Evolutionary conservation across 2,888 invertebrate genomes (phyloP).

Genomic region (Ditylenchus weischeri): DNA sequence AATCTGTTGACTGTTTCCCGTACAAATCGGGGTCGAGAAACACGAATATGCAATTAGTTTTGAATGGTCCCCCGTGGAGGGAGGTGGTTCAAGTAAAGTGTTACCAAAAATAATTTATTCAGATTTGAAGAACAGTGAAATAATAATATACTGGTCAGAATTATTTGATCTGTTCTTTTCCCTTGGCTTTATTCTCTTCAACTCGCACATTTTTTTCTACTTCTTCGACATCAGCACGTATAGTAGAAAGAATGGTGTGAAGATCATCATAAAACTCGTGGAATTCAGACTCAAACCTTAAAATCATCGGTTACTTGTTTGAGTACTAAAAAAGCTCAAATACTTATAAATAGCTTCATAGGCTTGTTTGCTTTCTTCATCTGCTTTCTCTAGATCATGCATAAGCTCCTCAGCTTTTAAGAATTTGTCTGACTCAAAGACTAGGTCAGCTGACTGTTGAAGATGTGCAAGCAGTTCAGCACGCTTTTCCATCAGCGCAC

Average conservation of each 20-base stretch:
- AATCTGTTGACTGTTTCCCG: too few species aligned
- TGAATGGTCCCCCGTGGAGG: too few species aligned
- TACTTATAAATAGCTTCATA: background rate
- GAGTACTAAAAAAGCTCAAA: background rate
- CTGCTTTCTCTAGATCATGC: background rate
- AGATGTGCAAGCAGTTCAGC: background rate
- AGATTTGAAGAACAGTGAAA: too few species aligned
- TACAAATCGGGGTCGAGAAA: too few species aligned
- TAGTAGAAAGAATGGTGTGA: background rate
- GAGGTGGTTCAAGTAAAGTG: too few species aligned
- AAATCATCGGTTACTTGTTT: background rate
- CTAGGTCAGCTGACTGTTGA: background rate
- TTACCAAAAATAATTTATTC: too few species aligned
- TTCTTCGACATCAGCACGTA: background rate
- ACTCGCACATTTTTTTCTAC: slow-evolving; percentile 8
- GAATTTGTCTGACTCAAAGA: slow-evolving; percentile 9
- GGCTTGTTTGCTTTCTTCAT: background rate
- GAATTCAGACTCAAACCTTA: slow-evolving; percentile 6
- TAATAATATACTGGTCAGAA: too few species aligned
- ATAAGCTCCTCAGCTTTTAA: background rate
- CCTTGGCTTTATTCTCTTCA: too few species aligned
- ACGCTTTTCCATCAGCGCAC: slow-evolving; percentile 12
- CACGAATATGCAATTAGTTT: too few species aligned
- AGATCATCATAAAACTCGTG: slow-evolving; percentile 6
- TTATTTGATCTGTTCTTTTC: too few species aligned